Evolutionary conservation across 2,888 invertebrate species (phyloP).

Genomic region (Drosophila fulvimacula): DNA sequence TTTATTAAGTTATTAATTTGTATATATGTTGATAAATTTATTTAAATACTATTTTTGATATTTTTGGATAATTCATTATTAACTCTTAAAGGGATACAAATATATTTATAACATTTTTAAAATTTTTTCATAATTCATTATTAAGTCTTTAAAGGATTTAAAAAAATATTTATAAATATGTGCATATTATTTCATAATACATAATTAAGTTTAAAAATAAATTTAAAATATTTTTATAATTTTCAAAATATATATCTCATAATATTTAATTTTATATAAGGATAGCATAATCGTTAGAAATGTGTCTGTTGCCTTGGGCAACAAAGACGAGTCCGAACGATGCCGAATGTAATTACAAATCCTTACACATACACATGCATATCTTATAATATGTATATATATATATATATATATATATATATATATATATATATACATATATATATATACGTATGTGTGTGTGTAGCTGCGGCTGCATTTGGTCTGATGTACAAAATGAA

Average conservation of each 20-base stretch:
- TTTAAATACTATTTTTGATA: too few relatives aligned
- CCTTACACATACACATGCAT: conserved; percentile 39
- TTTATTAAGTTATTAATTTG: too few relatives aligned
- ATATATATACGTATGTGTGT: conserved; percentile 18
- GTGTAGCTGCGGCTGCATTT: conserved; percentile 58
- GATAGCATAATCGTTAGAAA: conserved; percentile 24
- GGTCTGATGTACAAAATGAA: conserved; percentile 76
- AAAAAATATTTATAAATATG: too few relatives aligned
- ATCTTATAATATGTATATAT: conserved; percentile 8
- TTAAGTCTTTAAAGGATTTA: too few relatives aligned
- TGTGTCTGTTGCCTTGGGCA: conserved; percentile 29
- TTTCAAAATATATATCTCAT: not conserved
- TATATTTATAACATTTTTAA: too few relatives aligned
- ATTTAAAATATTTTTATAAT: too few relatives aligned
- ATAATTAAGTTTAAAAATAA: too few relatives aligned
- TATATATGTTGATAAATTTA: too few relatives aligned
- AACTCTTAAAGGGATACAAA: too few relatives aligned
- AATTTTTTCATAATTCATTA: too few relatives aligned
- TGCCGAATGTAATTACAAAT: conserved; percentile 77
- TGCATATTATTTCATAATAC: too few relatives aligned
- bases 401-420: conserved; percentile 15
- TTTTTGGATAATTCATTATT: too few relatives aligned
- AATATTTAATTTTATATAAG: not conserved
- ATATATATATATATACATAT: conserved; percentile 14
- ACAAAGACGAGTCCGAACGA: conserved; percentile 64